These are phyloP conservation scores for Contarinia nasturtii DNA, from an alignment of 1,140 invertebrate species.

Conservation along the genomic window DNA sequence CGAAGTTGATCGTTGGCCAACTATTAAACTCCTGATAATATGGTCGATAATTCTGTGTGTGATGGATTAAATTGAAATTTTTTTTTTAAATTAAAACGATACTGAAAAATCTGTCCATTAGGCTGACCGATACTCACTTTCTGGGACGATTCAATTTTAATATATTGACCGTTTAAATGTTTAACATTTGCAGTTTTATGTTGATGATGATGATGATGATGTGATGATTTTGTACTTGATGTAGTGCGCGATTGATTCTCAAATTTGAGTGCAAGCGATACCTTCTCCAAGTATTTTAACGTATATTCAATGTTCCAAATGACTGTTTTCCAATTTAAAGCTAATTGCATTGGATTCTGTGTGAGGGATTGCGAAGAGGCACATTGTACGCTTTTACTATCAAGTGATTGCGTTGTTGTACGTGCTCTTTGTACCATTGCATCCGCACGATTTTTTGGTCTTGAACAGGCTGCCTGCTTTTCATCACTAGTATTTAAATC, in stretches of 20 bases:
- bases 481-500: slow-evolving; percentile 1
- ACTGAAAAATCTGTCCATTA: too few relatives aligned
- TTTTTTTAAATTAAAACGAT: too few relatives aligned
- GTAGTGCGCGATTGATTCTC: background rate
- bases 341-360: slow-evolving; percentile 31
- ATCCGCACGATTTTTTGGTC: slow-evolving; percentile 38
- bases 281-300: slow-evolving; percentile 18
- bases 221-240: background rate
- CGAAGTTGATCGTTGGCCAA: slow-evolving; percentile 18
- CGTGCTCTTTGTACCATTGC: slow-evolving; percentile 44
- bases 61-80: too few relatives aligned
- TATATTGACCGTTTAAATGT: slow-evolving; percentile 13
- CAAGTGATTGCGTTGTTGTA: slow-evolving; percentile 21
- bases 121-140: too few relatives aligned
- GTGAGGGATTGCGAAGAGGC: slow-evolving; percentile 6
- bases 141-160: slow-evolving; percentile 15
- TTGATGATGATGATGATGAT: background rate
- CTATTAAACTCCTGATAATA: slow-evolving; percentile 21
- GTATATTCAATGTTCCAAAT: slow-evolving; percentile 35
- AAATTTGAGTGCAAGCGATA: slow-evolving; percentile 7
- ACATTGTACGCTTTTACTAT: slow-evolving; percentile 12
- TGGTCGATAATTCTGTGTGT: slow-evolving; percentile 13
- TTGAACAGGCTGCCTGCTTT: slow-evolving; percentile 2
- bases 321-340: slow-evolving; percentile 31
- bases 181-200: background rate